phyloP scores from a whole-genome alignment of 2,113 vertebrate species.

The Gavia stellata region DNA sequence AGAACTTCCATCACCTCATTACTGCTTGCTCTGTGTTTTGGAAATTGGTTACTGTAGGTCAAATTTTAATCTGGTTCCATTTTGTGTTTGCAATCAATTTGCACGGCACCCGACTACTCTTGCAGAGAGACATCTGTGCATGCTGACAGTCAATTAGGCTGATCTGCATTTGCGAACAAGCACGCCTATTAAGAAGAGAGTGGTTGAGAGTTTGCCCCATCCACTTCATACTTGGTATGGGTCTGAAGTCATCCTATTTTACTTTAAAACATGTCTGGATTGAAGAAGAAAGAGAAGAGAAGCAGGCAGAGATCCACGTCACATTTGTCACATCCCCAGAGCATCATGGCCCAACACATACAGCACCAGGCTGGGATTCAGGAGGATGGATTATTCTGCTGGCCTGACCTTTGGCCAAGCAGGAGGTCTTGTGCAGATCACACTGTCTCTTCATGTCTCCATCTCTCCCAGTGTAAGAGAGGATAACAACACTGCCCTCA shows the following conservation, averaged over 20 bases:
- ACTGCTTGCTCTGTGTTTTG: background rate
- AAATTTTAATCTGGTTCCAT: conserved; percentile 8
- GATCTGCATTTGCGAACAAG: background rate
- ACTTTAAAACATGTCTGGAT: background rate
- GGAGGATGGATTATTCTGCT: background rate
- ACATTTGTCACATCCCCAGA: background rate
- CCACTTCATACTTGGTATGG: background rate
- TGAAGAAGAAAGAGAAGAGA: background rate
- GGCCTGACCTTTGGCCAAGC: background rate
- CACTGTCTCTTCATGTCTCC: background rate
- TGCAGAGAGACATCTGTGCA: conserved; percentile 22
- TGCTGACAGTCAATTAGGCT: conserved; percentile 14
- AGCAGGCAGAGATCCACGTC: background rate
- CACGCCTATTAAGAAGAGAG: background rate
- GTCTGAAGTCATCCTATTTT: background rate
- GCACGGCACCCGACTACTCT: background rate
- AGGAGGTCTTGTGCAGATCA: background rate
- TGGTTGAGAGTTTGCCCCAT: background rate
- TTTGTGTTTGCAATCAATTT: conserved; percentile 10
- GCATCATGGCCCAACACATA: background rate
- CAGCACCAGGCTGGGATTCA: background rate
- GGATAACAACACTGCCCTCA: background rate
- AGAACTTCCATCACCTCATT: background rate
- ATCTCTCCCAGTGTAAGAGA: background rate
- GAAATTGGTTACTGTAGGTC: background rate